Percentiles rank a stretch among this genome's conserved stretches.
These are phyloP conservation scores for Boleophthalmus pectinirostris DNA, from an alignment of 2,113 vertebrate species.

Conservation along the genomic window DNA sequence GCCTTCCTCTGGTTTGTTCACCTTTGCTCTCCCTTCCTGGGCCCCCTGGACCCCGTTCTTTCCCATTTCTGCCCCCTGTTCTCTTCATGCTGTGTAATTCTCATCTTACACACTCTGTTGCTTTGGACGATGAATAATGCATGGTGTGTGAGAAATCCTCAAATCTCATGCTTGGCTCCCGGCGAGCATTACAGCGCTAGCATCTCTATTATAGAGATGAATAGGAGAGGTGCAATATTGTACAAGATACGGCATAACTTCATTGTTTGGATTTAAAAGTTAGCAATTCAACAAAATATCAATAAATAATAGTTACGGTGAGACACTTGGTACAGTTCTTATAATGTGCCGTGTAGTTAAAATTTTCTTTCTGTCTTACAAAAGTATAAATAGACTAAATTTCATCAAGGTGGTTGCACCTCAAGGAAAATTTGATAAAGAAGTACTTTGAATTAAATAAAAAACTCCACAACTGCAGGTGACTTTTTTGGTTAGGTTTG, in stretches of 20 bases:
- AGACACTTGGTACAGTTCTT: conserved; percentile 26
- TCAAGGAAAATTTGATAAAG: conserved; percentile 40
- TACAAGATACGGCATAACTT: conserved; percentile 91
- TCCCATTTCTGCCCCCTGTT: conserved; percentile 88
- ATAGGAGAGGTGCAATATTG: conserved; percentile 91
- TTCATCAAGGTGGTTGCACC: conserved; percentile 21
- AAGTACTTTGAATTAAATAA: conserved; percentile 44
- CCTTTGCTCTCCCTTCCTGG: conserved; percentile 60
- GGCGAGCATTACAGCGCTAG: conserved; percentile 95
- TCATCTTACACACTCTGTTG: conserved; percentile 99
- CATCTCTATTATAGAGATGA: conserved; percentile 99
- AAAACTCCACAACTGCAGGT: conserved; percentile 31
- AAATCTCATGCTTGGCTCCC: conserved; percentile 98
- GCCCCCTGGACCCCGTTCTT: conserved; percentile 73
- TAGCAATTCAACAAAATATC: conserved; percentile 53
- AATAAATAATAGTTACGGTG: conserved; percentile 49
- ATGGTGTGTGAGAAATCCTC: conserved; percentile 98
- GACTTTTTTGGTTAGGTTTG: conserved; percentile 10
- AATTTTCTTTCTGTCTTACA: conserved; percentile 26
- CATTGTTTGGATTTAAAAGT: conserved; percentile 86
- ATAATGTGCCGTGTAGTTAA: conserved; percentile 15
- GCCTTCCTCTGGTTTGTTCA: conserved; percentile 53
- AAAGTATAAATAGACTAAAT: conserved; percentile 22
- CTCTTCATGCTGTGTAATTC: conserved; percentile 98
- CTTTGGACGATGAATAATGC: conserved; percentile 99